phyloP scores from a whole-genome alignment of 2,797 vertebrate genomes.

The Pipistrellus nathusii region DNA sequence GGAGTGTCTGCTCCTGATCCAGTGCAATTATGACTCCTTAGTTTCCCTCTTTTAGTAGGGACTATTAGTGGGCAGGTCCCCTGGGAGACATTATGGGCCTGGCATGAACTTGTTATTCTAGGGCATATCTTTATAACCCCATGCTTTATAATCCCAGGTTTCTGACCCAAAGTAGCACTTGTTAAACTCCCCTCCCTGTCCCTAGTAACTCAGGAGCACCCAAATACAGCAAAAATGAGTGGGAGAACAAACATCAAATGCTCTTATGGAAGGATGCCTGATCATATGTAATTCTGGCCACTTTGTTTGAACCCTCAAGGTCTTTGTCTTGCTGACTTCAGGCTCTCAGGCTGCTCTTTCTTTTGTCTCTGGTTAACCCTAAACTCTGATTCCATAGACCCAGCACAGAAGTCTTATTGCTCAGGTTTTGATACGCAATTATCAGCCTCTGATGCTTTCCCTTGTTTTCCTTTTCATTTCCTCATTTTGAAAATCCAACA shows the following conservation, averaged over 20 bases:
- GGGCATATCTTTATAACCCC: not conserved
- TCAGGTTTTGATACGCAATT: not conserved
- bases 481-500: conserved; percentile 44
- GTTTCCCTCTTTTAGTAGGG: not conserved
- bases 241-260: not conserved
- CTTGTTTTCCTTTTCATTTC: not conserved
- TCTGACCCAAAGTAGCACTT: not conserved
- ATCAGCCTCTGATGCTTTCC: not conserved
- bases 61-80: not conserved
- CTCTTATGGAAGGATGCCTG: fast-evolving
- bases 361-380: not conserved
- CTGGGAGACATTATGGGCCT: not conserved
- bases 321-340: not conserved
- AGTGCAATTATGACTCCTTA: not conserved
- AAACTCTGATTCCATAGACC: not conserved
- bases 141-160: not conserved
- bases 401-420: not conserved
- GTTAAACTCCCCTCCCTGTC: not conserved
- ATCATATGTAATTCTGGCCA: not conserved
- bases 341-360: not conserved
- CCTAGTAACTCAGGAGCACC: not conserved
- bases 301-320: not conserved
- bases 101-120: not conserved
- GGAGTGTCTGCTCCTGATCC: not conserved
- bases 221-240: not conserved